Conservation (phyloP, 2,888 invertebrate species). For the Deroplatys truncata region DNA sequence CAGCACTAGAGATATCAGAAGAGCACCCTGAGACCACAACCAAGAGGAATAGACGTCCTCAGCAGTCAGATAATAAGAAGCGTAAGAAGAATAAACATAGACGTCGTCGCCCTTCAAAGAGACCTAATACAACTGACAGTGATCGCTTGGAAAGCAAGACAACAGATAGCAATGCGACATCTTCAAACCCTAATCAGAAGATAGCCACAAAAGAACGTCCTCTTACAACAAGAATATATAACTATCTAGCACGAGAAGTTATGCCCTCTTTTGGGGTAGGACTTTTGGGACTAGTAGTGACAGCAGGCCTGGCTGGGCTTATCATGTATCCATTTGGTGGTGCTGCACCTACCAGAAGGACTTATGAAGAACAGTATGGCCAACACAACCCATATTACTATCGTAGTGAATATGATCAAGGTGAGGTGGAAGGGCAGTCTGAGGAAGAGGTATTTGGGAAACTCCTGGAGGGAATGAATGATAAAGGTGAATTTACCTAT, state of each 20-base stretch:
- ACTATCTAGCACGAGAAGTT: conserved; percentile 71
- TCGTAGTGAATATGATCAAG: conserved; percentile 61
- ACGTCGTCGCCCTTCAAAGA: conserved; percentile 44
- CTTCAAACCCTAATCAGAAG: conserved; percentile 51
- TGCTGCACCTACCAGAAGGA: conserved; percentile 46
- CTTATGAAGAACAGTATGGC: conserved; percentile 22
- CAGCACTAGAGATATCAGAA: background rate
- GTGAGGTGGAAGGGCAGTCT: conserved; percentile 59
- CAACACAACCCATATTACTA: conserved; percentile 49
- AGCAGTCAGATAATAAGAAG: conserved; percentile 39
- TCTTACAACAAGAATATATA: conserved; percentile 69
- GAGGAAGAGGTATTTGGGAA: conserved; percentile 76
- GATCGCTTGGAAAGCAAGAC: conserved; percentile 37
- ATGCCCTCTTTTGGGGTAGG: conserved; percentile 79
- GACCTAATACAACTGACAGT: conserved; percentile 40
- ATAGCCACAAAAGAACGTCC: conserved; percentile 49
- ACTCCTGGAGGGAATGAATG: conserved; percentile 66
- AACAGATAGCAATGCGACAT: conserved; percentile 45
- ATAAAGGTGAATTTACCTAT: conserved; percentile 33
- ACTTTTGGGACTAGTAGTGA: conserved; percentile 66
- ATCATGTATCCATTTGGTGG: conserved; percentile 71
- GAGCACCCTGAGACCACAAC: conserved; percentile 23
- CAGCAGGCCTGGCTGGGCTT: conserved; percentile 71
- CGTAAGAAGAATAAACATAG: conserved; percentile 44
- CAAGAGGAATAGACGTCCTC: conserved; percentile 20